A percentile compares a stretch with the other conserved stretches of the same genome.
Evolutionary conservation across 2,888 invertebrate genomes (phyloP).

Genomic region (Junonia oenone): DNA sequence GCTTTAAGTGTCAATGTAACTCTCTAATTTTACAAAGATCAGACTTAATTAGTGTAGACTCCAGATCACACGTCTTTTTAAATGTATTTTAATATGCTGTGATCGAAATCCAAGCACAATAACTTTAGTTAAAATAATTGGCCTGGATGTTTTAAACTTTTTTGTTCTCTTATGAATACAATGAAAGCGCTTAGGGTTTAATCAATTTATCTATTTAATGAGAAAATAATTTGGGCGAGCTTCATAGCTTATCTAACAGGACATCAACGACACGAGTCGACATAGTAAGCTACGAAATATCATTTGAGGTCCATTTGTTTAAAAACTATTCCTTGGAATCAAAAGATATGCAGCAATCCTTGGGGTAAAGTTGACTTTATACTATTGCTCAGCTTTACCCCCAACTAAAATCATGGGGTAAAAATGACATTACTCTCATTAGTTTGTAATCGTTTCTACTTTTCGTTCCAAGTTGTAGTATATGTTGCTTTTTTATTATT

Average conservation of each 20-base stretch:
- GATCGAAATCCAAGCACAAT: too few relatives aligned
- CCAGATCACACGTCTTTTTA: too few relatives aligned
- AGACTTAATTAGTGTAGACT: too few relatives aligned
- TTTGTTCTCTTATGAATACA: conserved; percentile 26
- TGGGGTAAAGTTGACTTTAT: neutral
- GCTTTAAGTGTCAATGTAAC: too few relatives aligned
- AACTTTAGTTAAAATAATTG: too few relatives aligned
- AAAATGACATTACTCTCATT: too few relatives aligned
- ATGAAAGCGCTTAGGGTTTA: conserved; percentile 29
- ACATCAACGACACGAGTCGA: conserved; percentile 28
- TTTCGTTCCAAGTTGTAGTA: conserved; percentile 32
- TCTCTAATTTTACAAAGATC: too few relatives aligned
- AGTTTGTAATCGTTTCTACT: conserved; percentile 16
- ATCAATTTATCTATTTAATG: conserved; percentile 13
- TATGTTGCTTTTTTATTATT: conserved; percentile 37
- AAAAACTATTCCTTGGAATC: conserved; percentile 24
- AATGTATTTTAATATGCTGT: too few relatives aligned
- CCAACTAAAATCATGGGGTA: too few relatives aligned
- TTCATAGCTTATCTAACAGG: conserved; percentile 40
- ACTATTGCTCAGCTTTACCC: neutral
- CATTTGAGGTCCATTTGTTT: conserved; percentile 36
- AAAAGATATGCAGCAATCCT: neutral
- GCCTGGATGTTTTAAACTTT: neutral
- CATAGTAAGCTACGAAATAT: conserved; percentile 30
- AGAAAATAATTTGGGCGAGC: conserved; percentile 28